A percentile compares a stretch with the other conserved stretches of the same genome.
Evolutionary conservation across 2,888 invertebrate species (phyloP).

Genomic region (Tuta absoluta): DNA sequence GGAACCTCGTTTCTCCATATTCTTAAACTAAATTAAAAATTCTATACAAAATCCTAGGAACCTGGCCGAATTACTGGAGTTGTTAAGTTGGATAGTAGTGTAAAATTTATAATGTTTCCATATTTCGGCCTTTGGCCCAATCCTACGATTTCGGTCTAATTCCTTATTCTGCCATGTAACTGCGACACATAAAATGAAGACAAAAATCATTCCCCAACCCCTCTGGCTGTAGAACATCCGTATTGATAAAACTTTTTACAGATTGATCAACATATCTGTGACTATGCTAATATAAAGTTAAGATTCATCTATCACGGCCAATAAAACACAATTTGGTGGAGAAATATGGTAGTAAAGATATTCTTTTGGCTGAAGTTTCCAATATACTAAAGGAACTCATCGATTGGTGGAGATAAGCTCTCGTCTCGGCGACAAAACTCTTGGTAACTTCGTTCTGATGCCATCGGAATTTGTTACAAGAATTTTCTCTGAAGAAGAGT

Average conservation of each 20-base stretch:
- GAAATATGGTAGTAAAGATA: constrained; percentile 20
- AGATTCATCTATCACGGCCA: constrained; percentile 25
- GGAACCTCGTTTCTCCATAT: too few relatives aligned
- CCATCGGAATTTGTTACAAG: constrained; percentile 29
- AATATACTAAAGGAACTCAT: constrained; percentile 39
- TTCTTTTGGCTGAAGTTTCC: constrained; percentile 31
- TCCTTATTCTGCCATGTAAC: too few relatives aligned
- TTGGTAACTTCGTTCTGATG: constrained; percentile 30
- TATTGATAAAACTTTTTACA: neutral
- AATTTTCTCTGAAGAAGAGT: constrained; percentile 25
- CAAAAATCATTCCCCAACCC: too few relatives aligned
- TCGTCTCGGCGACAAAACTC: constrained; percentile 32
- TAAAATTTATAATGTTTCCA: too few relatives aligned
- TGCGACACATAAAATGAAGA: too few relatives aligned
- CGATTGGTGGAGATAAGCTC: constrained; percentile 36
- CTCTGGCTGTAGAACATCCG: too few relatives aligned
- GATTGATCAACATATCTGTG: constrained; percentile 4
- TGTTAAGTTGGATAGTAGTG: too few relatives aligned
- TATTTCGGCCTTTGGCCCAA: too few relatives aligned
- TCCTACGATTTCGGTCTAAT: too few relatives aligned
- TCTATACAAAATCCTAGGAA: too few relatives aligned
- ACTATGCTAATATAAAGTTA: constrained; percentile 21
- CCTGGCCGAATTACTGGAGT: too few relatives aligned
- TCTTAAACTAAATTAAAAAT: too few relatives aligned
- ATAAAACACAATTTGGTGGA: constrained; percentile 23